Percentiles rank a stretch among this genome's conserved stretches.
phyloP scores from a whole-genome alignment of 2,888 invertebrate genomes.

The Trichopoda pennipes region DNA sequence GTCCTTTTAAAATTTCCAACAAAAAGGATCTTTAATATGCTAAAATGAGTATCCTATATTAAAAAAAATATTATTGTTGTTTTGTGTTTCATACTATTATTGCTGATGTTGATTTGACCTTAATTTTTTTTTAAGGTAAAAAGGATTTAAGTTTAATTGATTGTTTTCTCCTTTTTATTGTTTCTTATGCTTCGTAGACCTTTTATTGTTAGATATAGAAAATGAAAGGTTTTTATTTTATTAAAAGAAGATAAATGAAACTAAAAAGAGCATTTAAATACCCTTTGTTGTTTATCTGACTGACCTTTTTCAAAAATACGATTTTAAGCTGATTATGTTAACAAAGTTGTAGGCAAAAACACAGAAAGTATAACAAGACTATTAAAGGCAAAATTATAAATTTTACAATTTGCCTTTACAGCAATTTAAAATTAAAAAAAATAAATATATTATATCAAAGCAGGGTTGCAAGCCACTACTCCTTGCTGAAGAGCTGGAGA shows the following conservation, averaged over 20 bases:
- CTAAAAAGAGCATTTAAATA: conserved; percentile 24
- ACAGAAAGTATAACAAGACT: background rate
- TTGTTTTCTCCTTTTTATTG: conserved; percentile 18
- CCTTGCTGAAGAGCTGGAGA: no score
- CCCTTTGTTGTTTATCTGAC: conserved; percentile 12
- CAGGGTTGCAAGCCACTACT: no score
- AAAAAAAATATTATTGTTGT: background rate
- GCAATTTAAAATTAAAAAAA: background rate
- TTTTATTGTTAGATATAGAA: background rate
- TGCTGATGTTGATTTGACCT: background rate
- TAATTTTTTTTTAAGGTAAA: background rate
- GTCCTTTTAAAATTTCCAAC: no score
- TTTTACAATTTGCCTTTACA: background rate
- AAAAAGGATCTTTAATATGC: no score
- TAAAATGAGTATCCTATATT: no score
- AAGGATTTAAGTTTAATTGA: conserved; percentile 47
- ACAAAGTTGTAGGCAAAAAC: conserved; percentile 8
- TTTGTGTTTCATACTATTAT: conserved; percentile 16
- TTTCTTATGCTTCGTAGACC: background rate
- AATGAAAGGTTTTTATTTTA: conserved; percentile 27
- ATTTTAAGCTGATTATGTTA: conserved; percentile 60
- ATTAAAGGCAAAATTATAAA: background rate
- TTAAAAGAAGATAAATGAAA: conserved; percentile 22
- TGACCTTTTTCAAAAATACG: conserved; percentile 23
- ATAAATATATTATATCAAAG: no score